Conservation (phyloP, 2,113 vertebrate species). For the Galemys pyrenaicus region DNA sequence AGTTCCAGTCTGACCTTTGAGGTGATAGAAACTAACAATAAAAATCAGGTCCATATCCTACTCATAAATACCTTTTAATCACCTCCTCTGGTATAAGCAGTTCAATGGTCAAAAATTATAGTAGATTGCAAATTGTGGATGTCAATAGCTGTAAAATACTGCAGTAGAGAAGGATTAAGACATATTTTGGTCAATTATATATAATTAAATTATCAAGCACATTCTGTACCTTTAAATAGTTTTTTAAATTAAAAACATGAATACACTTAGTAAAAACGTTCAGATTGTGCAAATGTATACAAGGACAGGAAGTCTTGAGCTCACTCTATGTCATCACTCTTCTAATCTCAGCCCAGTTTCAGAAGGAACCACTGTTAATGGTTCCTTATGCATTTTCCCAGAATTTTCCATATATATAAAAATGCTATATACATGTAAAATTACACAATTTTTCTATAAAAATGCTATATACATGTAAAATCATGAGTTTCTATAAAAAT, state of each 20-base stretch:
- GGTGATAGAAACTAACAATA: background rate
- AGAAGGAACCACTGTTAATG: background rate
- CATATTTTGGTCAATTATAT: background rate
- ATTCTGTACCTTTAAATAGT: background rate
- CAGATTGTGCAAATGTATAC: background rate
- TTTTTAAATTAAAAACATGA: background rate
- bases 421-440: background rate
- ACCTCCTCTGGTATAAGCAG: background rate
- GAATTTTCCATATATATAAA: background rate
- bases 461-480: background rate
- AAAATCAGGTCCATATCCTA: background rate
- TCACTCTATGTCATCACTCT: background rate
- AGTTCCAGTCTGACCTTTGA: background rate
- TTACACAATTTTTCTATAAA: background rate
- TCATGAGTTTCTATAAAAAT: background rate
- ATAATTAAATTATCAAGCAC: background rate
- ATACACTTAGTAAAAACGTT: background rate
- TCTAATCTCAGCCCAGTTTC: background rate
- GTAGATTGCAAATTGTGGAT: background rate
- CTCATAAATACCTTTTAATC: background rate
- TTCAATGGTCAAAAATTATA: background rate
- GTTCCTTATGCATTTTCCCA: background rate
- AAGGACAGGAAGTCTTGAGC: background rate
- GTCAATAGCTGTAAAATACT: background rate
- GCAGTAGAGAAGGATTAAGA: background rate